Percentiles rank a stretch among this genome's conserved stretches.
Evolutionary conservation across 2,888 invertebrate genomes (phyloP).

Genomic region (Cyrtodaria siliqua): DNA sequence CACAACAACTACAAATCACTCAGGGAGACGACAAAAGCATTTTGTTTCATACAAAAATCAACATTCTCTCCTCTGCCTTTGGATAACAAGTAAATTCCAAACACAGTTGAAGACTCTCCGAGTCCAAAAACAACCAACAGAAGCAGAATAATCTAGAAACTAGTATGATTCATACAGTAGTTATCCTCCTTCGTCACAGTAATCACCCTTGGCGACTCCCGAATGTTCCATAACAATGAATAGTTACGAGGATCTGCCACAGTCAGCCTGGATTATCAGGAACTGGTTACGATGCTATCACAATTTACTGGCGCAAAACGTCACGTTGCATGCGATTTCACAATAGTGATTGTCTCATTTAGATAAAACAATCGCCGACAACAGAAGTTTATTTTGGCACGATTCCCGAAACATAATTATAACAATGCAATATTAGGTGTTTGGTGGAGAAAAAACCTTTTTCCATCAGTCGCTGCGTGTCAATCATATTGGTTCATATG

Average conservation of each 20-base stretch:
- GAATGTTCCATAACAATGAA: not conserved
- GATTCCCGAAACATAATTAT: not conserved
- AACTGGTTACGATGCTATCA: slow-evolving; percentile 1
- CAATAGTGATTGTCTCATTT: slow-evolving; percentile 1
- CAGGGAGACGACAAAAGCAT: not conserved
- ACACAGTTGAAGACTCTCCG: too few relatives aligned
- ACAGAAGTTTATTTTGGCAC: slow-evolving; percentile 33
- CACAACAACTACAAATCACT: not conserved
- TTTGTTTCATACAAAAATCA: not conserved
- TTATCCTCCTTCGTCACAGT: too few relatives aligned
- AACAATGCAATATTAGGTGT: slow-evolving; percentile 50
- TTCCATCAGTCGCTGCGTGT: slow-evolving; percentile 62
- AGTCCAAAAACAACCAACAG: too few relatives aligned
- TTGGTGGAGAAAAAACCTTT: slow-evolving; percentile 21
- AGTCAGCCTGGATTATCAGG: not conserved
- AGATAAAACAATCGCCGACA: not conserved
- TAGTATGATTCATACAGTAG: too few relatives aligned
- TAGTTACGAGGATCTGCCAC: not conserved
- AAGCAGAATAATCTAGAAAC: too few relatives aligned
- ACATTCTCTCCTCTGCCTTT: too few relatives aligned
- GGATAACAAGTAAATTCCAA: too few relatives aligned
- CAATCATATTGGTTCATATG: slow-evolving; percentile 71
- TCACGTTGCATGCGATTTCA: not conserved
- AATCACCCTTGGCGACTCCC: too few relatives aligned
- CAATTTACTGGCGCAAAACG: not conserved